Conservation (phyloP, 2,888 invertebrate genomes). For the Drosophila suboccidentalis region DNA sequence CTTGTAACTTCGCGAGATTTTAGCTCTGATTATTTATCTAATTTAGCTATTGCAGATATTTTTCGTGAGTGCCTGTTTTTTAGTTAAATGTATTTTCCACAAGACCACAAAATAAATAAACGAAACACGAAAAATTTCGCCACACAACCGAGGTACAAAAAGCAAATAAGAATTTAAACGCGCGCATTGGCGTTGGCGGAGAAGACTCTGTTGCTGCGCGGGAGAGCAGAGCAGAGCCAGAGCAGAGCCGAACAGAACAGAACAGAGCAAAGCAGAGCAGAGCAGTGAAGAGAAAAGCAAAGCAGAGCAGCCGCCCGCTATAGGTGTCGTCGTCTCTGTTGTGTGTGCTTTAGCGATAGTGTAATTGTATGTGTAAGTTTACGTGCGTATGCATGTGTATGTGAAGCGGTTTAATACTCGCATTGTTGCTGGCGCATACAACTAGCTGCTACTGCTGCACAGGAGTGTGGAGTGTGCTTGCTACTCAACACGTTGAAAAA, state of each 20-base stretch:
- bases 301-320: background rate
- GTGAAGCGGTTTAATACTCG: constrained; percentile 50
- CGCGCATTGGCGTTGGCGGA: constrained; percentile 67
- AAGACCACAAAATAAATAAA: constrained; percentile 69
- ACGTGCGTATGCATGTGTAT: constrained; percentile 14
- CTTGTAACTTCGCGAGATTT: constrained; percentile 17
- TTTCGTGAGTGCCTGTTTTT: constrained; percentile 24
- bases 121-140: constrained; percentile 80
- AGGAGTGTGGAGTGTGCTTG: constrained; percentile 57
- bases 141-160: constrained; percentile 79
- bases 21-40: constrained; percentile 17
- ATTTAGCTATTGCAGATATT: constrained; percentile 24
- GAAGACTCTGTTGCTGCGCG: constrained; percentile 62
- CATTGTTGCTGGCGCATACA: constrained; percentile 46
- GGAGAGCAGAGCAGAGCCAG: constrained; percentile 43
- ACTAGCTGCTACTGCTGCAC: constrained; percentile 44
- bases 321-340: constrained; percentile 39
- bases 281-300: constrained; percentile 1
- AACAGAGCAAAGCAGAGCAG: constrained; percentile 20
- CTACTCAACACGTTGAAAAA: constrained; percentile 67
- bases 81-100: constrained; percentile 47
- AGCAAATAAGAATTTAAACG: constrained; percentile 79
- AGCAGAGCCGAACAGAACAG: constrained; percentile 12
- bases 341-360: constrained; percentile 10
- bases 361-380: constrained; percentile 20